phyloP scores from a whole-genome alignment of 2,113 vertebrate species.

The Osmerus mordax region DNA sequence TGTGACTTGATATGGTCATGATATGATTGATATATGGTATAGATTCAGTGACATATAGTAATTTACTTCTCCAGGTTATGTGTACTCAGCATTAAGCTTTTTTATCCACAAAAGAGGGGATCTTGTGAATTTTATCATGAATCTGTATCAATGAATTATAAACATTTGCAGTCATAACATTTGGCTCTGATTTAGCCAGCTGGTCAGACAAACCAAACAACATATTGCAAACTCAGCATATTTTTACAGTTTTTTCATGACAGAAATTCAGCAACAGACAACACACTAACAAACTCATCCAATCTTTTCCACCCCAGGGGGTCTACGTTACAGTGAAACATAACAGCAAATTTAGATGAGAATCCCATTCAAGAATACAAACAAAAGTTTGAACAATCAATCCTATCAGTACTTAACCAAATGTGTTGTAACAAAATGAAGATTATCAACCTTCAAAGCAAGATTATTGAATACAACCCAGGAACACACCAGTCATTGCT shows the following conservation, averaged over 20 bases:
- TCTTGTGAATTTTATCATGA: no score
- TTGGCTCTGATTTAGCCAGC: no score
- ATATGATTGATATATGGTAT: no score
- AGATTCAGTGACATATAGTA: no score
- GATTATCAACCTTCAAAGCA: constrained; percentile 7
- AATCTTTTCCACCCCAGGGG: not conserved
- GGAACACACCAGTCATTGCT: constrained; percentile 7
- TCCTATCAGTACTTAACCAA: not conserved
- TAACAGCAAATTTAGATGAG: not conserved
- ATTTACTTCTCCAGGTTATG: no score
- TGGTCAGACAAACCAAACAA: no score
- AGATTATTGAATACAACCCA: not conserved
- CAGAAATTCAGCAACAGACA: not conserved
- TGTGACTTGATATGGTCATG: constrained; percentile 1
- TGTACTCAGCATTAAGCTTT: no score
- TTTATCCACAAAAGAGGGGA: no score
- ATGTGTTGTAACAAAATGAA: not conserved
- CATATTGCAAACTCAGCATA: no score
- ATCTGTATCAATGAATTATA: no score
- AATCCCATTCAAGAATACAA: not conserved
- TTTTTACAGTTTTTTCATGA: no score
- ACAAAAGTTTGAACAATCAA: constrained; percentile 1
- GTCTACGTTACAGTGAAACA: not conserved
- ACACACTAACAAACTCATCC: not conserved
- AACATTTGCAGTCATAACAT: no score